These are phyloP conservation scores for Falco rusticolus DNA, from an alignment of 2,797 vertebrate genomes.

Conservation along the genomic window DNA sequence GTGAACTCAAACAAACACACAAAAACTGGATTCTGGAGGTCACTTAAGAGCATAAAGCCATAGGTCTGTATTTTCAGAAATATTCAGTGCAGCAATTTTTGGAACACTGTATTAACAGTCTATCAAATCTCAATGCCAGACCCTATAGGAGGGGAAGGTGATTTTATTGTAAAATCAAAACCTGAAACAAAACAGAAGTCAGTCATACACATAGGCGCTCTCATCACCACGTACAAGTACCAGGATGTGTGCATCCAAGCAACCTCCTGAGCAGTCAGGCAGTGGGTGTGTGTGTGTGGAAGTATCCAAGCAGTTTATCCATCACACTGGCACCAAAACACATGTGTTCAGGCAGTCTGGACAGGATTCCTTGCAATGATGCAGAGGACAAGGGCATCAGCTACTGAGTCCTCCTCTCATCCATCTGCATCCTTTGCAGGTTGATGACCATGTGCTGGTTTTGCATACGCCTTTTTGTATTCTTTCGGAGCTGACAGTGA, in stretches of 20 bases:
- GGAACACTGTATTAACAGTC: background rate
- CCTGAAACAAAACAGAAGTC: background rate
- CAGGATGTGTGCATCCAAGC: background rate
- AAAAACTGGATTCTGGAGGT: background rate
- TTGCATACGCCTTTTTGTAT: background rate
- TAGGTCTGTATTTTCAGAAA: background rate
- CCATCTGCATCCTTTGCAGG: background rate
- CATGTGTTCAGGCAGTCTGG: background rate
- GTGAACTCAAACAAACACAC: background rate
- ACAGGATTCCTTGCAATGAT: background rate
- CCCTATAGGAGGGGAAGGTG: background rate
- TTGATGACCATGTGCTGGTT: background rate
- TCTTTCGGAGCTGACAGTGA: background rate
- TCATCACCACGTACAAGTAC: background rate
- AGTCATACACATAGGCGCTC: accelerated
- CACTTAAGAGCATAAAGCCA: background rate
- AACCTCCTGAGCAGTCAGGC: background rate
- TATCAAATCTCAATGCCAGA: background rate
- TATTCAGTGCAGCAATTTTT: background rate
- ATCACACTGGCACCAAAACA: background rate
- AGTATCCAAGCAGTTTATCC: background rate
- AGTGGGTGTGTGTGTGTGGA: background rate
- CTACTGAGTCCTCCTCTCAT: background rate
- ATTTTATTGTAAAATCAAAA: background rate
- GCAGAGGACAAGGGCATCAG: background rate